Base-by-base conservation (phyloP, 2,113 vertebrate genomes). In the Puffinus mauretanicus region DNA sequence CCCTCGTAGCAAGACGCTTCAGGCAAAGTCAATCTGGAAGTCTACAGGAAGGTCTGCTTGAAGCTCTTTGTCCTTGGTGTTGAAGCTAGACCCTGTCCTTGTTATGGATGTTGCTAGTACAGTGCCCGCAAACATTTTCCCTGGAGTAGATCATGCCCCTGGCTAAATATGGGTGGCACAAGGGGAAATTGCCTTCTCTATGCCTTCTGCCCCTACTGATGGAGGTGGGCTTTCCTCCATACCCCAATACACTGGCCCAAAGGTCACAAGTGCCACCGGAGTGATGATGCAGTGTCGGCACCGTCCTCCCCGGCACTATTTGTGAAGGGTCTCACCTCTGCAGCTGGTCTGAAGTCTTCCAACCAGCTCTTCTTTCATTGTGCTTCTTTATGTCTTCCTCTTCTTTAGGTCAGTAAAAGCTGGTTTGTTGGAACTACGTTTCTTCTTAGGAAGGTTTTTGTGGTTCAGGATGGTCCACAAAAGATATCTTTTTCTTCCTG, bases 141-240 rank as follows among this genome's bases (percentile, higher is more conserved):
- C n/a, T 76, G 40, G 9, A 49, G 15, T 1, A 90, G 60, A 44
- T 16, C 18, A 8, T 61, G 36, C 1, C 12, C 4, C 27, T 47
- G 36, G 30, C 8, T 89, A 62, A 65, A 62, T 36, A 19, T 3
- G 15, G 3, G 34, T 78, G 36, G 8, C 30, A 51, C 0, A 0
- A 88, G 38, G 51, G 19, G n/a, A 66, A 58, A 27, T 46, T 82
- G 11, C 7, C 38, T 62, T 62, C 49, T 73, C 67, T 14, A 3
- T 19, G 16, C 27, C 22, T 57, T 65, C 66, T 90, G 17, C 34
- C 32, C 12, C 29, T 77, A 0, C 18, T 65, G 52, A 26, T 40
- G 46, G 67, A 69, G 13, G 10, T 69, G 36, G 24, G 11, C 22
- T 90, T 78, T 84, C 36, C 55, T 93, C 66, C 4, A 0, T 2